Conservation (phyloP, 2,797 vertebrate species). For the Scolopax bukidnonensis region DNA sequence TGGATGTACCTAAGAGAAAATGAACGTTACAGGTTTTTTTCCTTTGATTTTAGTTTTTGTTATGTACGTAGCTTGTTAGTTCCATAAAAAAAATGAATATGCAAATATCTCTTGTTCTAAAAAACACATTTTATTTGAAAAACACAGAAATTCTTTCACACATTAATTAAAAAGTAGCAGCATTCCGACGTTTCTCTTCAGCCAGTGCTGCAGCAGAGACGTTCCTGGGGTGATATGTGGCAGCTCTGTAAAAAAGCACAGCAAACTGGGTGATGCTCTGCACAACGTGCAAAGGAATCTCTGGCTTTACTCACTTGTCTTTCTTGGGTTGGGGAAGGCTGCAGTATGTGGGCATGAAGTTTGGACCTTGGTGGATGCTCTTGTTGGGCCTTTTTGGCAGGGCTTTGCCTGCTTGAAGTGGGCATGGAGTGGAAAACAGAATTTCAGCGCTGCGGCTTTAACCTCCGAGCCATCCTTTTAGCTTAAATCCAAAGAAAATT, state of each 20-base stretch:
- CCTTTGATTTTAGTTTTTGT: constrained; percentile 29
- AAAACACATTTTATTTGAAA: constrained; percentile 6
- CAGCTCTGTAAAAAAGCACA: not conserved
- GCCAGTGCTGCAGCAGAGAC: not conserved
- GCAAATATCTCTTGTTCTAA: not conserved
- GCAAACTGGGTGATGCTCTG: not conserved
- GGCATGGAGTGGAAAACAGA: not conserved
- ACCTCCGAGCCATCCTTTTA: not conserved
- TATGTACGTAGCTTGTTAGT: not conserved
- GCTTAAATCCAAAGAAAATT: not conserved
- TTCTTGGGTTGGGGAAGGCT: not conserved
- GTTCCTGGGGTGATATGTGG: rapidly evolving
- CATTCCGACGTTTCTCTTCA: not conserved
- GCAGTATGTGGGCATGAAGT: not conserved
- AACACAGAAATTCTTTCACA: not conserved
- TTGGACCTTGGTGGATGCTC: not conserved
- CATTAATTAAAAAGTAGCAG: not conserved
- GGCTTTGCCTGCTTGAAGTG: not conserved
- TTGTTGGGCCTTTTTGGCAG: rapidly evolving
- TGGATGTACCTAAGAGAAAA: constrained; percentile 4
- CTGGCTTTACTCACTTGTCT: not conserved
- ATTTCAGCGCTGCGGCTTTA: not conserved
- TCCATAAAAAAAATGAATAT: constrained; percentile 1
- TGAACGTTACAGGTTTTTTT: not conserved
- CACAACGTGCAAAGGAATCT: not conserved